Conservation (phyloP, 1,140 invertebrate genomes). For the Lepidurus couesii region DNA sequence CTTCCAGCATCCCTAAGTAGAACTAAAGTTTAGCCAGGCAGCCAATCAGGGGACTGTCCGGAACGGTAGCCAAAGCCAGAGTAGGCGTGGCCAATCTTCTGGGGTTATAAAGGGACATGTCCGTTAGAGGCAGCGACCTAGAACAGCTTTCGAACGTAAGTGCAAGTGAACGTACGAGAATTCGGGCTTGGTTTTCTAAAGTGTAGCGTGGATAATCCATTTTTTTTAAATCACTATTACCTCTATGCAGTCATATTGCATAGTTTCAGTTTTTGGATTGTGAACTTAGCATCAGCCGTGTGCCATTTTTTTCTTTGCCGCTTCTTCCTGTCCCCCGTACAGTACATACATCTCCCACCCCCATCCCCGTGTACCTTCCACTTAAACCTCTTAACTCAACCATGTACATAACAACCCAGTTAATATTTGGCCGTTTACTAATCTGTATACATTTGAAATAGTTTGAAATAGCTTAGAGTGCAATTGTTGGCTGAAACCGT, state of each 20-base stretch:
- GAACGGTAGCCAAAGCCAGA: slow-evolving; percentile 18
- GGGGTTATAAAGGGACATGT: slow-evolving; percentile 32
- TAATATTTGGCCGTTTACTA: no score
- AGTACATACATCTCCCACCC: no score
- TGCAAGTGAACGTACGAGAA: slow-evolving; percentile 49
- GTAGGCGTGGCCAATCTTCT: slow-evolving; percentile 24
- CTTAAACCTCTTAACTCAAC: no score
- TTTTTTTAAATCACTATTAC: not conserved
- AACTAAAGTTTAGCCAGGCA: slow-evolving; percentile 4
- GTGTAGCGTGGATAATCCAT: slow-evolving; percentile 17
- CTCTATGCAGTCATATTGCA: not conserved
- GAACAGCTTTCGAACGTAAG: slow-evolving; percentile 89
- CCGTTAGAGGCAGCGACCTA: slow-evolving; percentile 41
- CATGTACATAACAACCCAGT: no score
- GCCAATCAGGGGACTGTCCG: not conserved
- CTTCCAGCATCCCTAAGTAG: slow-evolving; percentile 10
- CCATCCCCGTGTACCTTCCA: no score
- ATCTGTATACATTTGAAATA: no score
- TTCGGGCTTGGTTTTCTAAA: not conserved
- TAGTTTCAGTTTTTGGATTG: not conserved
- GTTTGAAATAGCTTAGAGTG: not conserved
- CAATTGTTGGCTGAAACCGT: not conserved
- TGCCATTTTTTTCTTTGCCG: not conserved
- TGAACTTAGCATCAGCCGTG: not conserved
- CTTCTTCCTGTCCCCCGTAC: no score